phyloP scores from a whole-genome alignment of 2,113 vertebrate species.

The Megalops atlanticus region DNA sequence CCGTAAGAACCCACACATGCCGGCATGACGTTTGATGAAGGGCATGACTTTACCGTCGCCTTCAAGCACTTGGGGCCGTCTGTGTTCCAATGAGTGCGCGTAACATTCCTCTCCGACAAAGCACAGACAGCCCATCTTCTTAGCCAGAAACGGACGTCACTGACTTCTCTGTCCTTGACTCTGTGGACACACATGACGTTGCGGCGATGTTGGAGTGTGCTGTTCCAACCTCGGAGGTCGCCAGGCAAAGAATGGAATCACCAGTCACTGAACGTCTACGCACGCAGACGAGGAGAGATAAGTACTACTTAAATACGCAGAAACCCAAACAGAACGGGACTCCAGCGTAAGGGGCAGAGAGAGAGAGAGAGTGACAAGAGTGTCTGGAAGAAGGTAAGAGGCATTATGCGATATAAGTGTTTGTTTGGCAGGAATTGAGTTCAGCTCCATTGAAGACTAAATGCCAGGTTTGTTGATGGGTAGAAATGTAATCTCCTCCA shows the following conservation, averaged over 20 bases:
- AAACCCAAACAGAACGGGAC: background rate
- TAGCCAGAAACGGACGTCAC: constrained; percentile 8
- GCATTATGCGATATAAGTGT: background rate
- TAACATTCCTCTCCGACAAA: background rate
- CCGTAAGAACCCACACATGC: too few species aligned
- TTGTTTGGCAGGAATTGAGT: too few species aligned
- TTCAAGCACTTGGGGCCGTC: background rate
- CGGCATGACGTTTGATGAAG: background rate
- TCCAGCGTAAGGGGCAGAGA: background rate
- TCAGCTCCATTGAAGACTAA: too few species aligned
- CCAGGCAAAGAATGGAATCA: background rate
- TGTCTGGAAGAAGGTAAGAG: background rate
- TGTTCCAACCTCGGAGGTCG: background rate
- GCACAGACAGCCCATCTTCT: background rate
- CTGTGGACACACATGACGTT: background rate
- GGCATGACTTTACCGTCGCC: background rate
- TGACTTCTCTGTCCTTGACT: constrained; percentile 10
- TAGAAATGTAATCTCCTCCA: too few species aligned
- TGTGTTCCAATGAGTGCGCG: background rate
- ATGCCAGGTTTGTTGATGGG: too few species aligned
- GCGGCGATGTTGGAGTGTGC: constrained; percentile 5
- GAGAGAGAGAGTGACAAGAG: background rate
- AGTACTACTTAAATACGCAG: background rate
- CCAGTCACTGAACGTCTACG: background rate
- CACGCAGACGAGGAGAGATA: background rate